These are phyloP conservation scores for Vanacampus margaritifer DNA, from an alignment of 2,113 vertebrate species.

Conservation along the genomic window DNA sequence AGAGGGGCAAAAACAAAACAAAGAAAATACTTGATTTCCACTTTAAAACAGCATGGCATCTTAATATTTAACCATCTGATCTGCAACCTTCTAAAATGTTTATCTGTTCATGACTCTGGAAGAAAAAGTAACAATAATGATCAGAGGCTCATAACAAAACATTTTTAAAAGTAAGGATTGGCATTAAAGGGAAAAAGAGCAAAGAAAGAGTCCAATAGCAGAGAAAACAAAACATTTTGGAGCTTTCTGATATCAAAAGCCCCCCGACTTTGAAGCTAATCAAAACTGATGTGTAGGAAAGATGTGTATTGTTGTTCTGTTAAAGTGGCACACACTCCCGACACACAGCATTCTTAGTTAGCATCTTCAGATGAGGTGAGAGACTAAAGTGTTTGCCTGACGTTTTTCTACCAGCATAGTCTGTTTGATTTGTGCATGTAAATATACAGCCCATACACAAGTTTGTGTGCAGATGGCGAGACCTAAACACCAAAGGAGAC, in stretches of 20 bases:
- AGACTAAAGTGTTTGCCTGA: conserved; percentile 5
- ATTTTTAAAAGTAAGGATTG: conserved; percentile 16
- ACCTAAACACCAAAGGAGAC: conserved; percentile 45
- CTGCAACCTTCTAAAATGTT: conserved; percentile 11
- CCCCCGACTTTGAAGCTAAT: conserved; percentile 40
- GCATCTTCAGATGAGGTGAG: conserved; percentile 24
- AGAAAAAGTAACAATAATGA: conserved; percentile 25
- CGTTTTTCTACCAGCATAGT: conserved; percentile 8
- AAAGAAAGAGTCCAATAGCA: conserved; percentile 31
- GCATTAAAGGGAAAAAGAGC: conserved; percentile 7
- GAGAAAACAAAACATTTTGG: conserved; percentile 29
- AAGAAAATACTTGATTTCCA: not conserved
- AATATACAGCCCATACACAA: conserved; percentile 19
- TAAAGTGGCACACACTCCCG: conserved; percentile 31
- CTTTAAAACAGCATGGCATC: not conserved
- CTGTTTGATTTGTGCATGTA: conserved; percentile 24
- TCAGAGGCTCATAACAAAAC: conserved; percentile 21
- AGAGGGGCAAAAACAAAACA: too few relatives aligned
- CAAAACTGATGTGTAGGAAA: conserved; percentile 32
- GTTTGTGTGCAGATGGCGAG: conserved; percentile 32
- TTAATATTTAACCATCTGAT: conserved; percentile 21
- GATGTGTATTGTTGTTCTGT: conserved; percentile 34
- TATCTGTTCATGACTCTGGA: conserved; percentile 20
- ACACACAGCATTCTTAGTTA: conserved; percentile 23
- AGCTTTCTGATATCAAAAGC: conserved; percentile 39